These are phyloP conservation scores for Embidobia sp. DNA, from an alignment of 2,888 invertebrate genomes.

Conservation along the genomic window DNA sequence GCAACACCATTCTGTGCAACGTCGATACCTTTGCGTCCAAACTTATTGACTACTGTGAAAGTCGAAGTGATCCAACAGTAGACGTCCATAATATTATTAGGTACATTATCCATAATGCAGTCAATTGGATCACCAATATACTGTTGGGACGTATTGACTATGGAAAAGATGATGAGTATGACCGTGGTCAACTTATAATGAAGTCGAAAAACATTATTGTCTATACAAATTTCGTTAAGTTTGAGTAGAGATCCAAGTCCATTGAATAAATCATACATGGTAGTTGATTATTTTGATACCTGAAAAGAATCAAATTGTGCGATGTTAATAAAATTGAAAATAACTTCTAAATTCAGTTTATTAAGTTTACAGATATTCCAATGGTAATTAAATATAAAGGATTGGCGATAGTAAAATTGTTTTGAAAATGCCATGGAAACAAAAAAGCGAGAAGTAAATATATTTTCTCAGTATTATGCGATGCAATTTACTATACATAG, in stretches of 20 bases:
- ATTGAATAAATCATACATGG: conserved; percentile 5
- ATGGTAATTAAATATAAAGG: too few relatives aligned
- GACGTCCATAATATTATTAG: conserved; percentile 93
- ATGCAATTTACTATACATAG: too few relatives aligned
- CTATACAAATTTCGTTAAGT: conserved; percentile 88
- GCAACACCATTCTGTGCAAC: conserved; percentile 83
- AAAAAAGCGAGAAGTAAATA: too few relatives aligned
- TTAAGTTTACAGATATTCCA: too few relatives aligned
- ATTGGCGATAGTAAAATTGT: too few relatives aligned
- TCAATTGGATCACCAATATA: conserved; percentile 99
- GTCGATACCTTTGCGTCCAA: conserved; percentile 88
- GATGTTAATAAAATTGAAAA: too few relatives aligned
- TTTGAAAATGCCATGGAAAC: too few relatives aligned
- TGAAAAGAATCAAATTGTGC: not conserved
- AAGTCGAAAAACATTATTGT: conserved; percentile 95
- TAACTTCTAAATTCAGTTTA: too few relatives aligned
- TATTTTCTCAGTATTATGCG: too few relatives aligned
- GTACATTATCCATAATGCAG: conserved; percentile 95
- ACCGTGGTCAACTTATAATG: conserved; percentile 97
- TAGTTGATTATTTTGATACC: not conserved
- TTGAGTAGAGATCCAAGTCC: conserved; percentile 1
- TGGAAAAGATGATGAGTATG: conserved; percentile 94
- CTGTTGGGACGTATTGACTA: conserved; percentile 95
- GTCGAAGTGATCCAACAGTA: conserved; percentile 84
- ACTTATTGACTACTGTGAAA: conserved; percentile 93